Evolutionary conservation across 2,797 vertebrate species (phyloP).

Genomic region (Enteromius fasciolatus): DNA sequence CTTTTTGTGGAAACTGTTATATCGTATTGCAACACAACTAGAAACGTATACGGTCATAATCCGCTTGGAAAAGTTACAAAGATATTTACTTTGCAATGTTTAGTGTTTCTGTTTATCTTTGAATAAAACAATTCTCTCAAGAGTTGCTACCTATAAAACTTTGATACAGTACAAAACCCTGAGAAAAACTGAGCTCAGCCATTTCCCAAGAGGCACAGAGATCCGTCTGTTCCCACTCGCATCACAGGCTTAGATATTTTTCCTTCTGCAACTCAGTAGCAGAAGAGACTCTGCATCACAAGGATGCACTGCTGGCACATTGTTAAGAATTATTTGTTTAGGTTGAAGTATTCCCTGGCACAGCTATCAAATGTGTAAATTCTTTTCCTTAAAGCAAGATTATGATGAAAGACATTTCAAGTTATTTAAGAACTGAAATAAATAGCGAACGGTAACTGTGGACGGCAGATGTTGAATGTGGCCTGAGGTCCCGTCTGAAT

Average conservation of each 20-base stretch:
- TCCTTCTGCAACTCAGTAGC: slow-evolving; percentile 9
- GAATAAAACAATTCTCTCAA: slow-evolving; percentile 5
- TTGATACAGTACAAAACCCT: slow-evolving; percentile 21
- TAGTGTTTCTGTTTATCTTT: background rate
- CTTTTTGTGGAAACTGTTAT: too few species aligned
- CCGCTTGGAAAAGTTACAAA: background rate
- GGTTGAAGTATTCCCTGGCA: slow-evolving; percentile 16
- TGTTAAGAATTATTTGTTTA: slow-evolving; percentile 24
- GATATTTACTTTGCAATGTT: background rate
- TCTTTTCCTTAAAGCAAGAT: background rate
- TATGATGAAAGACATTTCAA: slow-evolving; percentile 22
- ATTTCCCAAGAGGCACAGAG: slow-evolving; percentile 6
- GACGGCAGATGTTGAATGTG: slow-evolving; percentile 12
- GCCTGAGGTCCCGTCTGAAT: slow-evolving; percentile 22
- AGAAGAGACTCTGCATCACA: slow-evolving; percentile 19
- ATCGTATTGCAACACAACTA: background rate
- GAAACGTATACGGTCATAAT: background rate
- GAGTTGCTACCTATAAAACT: background rate
- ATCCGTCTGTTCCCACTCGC: slow-evolving; percentile 23
- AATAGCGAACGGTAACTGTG: slow-evolving; percentile 13
- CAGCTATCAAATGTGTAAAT: slow-evolving; percentile 6
- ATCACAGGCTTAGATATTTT: slow-evolving; percentile 16
- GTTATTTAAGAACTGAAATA: slow-evolving; percentile 28
- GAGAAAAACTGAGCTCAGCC: slow-evolving; percentile 15
- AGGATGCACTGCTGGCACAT: background rate